Conservation (phyloP, 2,888 invertebrate species). For the Cephonodes hylas region DNA sequence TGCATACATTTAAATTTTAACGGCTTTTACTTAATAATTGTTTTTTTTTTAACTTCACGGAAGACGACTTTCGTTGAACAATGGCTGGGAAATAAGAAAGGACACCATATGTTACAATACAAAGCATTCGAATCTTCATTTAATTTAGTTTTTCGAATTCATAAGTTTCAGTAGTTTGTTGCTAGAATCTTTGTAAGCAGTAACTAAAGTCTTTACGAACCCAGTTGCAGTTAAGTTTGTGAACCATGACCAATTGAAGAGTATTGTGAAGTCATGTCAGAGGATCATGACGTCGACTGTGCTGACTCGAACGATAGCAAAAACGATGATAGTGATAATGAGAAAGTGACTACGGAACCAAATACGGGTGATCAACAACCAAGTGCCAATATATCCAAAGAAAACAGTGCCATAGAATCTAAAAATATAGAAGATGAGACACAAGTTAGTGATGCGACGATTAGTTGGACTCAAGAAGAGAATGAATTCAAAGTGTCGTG, state of each 20-base stretch:
- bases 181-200: no score
- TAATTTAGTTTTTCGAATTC: no score
- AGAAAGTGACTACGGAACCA: constrained; percentile 25
- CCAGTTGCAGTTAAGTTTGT: neutral
- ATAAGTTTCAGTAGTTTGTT: no score
- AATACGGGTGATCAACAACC: constrained; percentile 30
- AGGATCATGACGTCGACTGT: constrained; percentile 58
- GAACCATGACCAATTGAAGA: constrained; percentile 31
- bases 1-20: neutral
- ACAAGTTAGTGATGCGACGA: constrained; percentile 31
- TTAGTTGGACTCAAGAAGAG: constrained; percentile 69
- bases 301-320: constrained; percentile 24
- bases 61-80: neutral
- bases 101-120: neutral
- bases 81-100: neutral
- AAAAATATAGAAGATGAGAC: constrained; percentile 25
- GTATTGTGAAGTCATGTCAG: constrained; percentile 63
- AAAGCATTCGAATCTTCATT: neutral
- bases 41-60: neutral
- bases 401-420: constrained; percentile 48
- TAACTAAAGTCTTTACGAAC: no score
- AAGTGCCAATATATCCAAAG: constrained; percentile 57
- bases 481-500: constrained; percentile 67
- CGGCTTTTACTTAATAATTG: neutral
- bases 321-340: constrained; percentile 9